A percentile compares a stretch with the other conserved stretches of the same genome.
phyloP scores from a whole-genome alignment of 1,140 invertebrate genomes.

The Leptinotarsa lineolata region DNA sequence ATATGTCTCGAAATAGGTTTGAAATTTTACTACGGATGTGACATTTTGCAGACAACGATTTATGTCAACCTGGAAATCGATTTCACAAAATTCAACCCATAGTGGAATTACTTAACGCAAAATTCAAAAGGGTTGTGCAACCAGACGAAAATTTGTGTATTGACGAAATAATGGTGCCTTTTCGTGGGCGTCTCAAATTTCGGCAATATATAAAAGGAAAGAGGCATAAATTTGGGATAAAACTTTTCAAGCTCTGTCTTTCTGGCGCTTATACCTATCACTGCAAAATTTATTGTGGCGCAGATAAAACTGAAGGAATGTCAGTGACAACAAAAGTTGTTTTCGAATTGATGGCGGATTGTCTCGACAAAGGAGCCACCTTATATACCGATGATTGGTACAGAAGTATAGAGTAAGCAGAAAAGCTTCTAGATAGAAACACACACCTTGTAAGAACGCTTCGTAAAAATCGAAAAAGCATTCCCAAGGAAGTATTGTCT shows the following conservation, averaged over 20 bases:
- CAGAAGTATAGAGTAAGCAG: conserved; percentile 54
- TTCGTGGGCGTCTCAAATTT: conserved; percentile 27
- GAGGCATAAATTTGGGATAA: conserved; percentile 46
- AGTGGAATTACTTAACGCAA: conserved; percentile 35
- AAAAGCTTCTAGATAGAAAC: conserved; percentile 53
- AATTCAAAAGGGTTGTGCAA: conserved; percentile 39
- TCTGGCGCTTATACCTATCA: conserved; percentile 52
- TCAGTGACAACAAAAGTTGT: conserved; percentile 12
- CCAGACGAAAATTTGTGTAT: conserved; percentile 24
- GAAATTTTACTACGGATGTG: conserved; percentile 36
- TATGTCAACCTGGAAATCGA: conserved; percentile 28
- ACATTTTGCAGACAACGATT: conserved; percentile 40
- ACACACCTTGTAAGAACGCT: conserved; percentile 59
- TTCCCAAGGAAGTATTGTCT: conserved; percentile 49
- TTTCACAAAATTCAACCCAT: conserved; percentile 36
- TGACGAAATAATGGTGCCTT: conserved; percentile 31
- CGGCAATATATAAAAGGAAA: conserved; percentile 28
- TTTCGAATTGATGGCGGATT: conserved; percentile 8
- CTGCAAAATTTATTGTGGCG: conserved; percentile 51
- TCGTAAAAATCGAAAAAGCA: conserved; percentile 50
- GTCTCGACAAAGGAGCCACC: conserved; percentile 25
- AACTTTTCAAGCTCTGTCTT: conserved; percentile 55
- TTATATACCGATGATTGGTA: conserved; percentile 51
- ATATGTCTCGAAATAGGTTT: conserved; percentile 36
- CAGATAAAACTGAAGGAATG: conserved; percentile 27